Percentiles rank a stretch among this genome's conserved stretches.
Evolutionary conservation across 1,140 invertebrate species (phyloP).

Genomic region (Caerostris extrusa): DNA sequence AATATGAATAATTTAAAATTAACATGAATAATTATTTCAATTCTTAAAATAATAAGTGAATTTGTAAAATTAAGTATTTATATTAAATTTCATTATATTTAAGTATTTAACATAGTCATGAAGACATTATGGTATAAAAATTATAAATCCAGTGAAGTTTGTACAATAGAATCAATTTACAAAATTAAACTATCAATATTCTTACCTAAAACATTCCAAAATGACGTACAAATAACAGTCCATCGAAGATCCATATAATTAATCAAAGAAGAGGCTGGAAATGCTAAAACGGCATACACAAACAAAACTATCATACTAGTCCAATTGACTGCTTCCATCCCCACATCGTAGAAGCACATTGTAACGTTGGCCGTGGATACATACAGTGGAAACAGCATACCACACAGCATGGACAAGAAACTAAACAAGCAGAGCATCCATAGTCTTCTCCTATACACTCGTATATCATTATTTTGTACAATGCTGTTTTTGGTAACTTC

Average conservation of each 20-base stretch:
- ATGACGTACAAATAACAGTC: constrained; percentile 80
- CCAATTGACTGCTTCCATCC: constrained; percentile 91
- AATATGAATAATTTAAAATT: too few species aligned
- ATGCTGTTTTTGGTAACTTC: too few species aligned
- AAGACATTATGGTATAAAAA: too few species aligned
- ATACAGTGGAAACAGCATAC: constrained; percentile 85
- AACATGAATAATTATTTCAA: too few species aligned
- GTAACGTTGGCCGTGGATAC: constrained; percentile 82
- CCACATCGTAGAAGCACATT: constrained; percentile 84
- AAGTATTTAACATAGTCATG: too few species aligned
- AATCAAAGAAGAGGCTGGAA: constrained; percentile 95
- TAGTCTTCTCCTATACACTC: constrained; percentile 86
- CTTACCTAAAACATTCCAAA: too few species aligned
- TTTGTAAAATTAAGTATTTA: too few species aligned
- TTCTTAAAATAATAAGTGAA: too few species aligned
- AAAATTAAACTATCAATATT: too few species aligned
- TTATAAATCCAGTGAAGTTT: constrained; percentile 95
- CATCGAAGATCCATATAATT: constrained; percentile 94
- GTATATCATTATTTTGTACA: not conserved
- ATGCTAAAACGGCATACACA: constrained; percentile 96
- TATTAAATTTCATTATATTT: too few species aligned
- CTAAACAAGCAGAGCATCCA: constrained; percentile 93
- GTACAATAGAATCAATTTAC: constrained; percentile 82
- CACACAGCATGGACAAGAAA: constrained; percentile 92
- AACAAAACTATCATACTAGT: constrained; percentile 99